phyloP scores from a whole-genome alignment of 1,140 invertebrate species.

The Drosophila chauvacae region DNA sequence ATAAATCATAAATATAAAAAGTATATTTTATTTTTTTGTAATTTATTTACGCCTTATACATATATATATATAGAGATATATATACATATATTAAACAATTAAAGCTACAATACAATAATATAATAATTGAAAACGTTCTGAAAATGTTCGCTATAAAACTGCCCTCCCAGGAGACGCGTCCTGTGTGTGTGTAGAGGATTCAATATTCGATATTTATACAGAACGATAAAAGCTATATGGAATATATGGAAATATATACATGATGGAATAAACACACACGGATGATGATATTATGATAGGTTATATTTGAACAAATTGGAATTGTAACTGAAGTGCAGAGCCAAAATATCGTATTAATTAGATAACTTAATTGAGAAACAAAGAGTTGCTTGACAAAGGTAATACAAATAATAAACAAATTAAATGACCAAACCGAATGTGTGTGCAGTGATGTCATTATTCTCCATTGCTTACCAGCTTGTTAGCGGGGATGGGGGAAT shows the following conservation, averaged over 20 bases:
- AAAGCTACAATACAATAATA: slow-evolving; percentile 29
- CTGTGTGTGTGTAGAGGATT: background rate
- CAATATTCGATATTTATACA: slow-evolving; percentile 13
- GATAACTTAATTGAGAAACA: slow-evolving; percentile 46
- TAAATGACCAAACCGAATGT: slow-evolving; percentile 32
- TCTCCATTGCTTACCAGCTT: background rate
- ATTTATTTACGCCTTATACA: slow-evolving; percentile 67
- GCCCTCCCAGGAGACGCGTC: slow-evolving; percentile 22
- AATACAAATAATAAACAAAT: slow-evolving; percentile 40
- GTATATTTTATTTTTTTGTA: slow-evolving; percentile 57
- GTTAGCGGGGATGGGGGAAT: background rate
- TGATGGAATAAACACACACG: slow-evolving; percentile 3
- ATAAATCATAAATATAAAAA: slow-evolving; percentile 32
- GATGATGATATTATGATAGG: slow-evolving; percentile 35
- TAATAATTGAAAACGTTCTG: slow-evolving; percentile 24
- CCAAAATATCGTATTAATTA: slow-evolving; percentile 39
- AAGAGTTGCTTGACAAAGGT: slow-evolving; percentile 45
- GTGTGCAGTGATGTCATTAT: slow-evolving; percentile 3
- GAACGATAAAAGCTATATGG: background rate
- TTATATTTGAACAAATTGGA: slow-evolving; percentile 43
- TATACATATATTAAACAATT: slow-evolving; percentile 35
- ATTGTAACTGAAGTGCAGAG: slow-evolving; percentile 26
- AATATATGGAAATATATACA: background rate
- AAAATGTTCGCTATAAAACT: slow-evolving; percentile 35
- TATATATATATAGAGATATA: slow-evolving; percentile 20